A percentile compares a stretch with the other conserved stretches of the same genome.
Conservation (phyloP, 2,797 vertebrate genomes). For the Picus viridis region DNA sequence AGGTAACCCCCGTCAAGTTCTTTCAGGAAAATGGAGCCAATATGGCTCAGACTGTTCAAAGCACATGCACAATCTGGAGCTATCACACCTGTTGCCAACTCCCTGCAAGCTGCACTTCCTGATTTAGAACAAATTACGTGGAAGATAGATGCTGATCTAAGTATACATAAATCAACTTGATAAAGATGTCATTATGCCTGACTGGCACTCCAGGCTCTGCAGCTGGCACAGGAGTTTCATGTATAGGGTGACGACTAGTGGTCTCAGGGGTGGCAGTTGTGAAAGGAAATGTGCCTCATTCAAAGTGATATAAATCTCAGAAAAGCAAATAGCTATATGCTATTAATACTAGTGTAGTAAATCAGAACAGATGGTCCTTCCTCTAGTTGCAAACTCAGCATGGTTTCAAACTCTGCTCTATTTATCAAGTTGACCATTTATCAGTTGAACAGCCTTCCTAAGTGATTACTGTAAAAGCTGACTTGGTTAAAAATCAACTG, state of each 20-base stretch:
- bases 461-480: neutral
- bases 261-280: neutral
- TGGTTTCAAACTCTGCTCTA: neutral
- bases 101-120: neutral
- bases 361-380: neutral
- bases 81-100: neutral
- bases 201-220: neutral
- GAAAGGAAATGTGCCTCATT: neutral
- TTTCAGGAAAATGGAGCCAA: neutral
- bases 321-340: neutral
- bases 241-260: neutral
- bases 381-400: neutral
- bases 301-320: neutral
- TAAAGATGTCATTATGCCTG: neutral
- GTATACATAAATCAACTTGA: neutral
- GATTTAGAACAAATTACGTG: neutral
- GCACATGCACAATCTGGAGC: neutral
- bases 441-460: neutral
- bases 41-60: neutral
- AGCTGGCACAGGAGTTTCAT: neutral
- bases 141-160: neutral
- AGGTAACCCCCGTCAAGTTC: neutral
- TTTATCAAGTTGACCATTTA: neutral
- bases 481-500: neutral
- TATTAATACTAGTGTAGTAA: neutral